Evolutionary conservation across 2,113 vertebrate species (phyloP), one percentile per base, ranked within the genome.

Genomic region (Fulica atra): DNA sequence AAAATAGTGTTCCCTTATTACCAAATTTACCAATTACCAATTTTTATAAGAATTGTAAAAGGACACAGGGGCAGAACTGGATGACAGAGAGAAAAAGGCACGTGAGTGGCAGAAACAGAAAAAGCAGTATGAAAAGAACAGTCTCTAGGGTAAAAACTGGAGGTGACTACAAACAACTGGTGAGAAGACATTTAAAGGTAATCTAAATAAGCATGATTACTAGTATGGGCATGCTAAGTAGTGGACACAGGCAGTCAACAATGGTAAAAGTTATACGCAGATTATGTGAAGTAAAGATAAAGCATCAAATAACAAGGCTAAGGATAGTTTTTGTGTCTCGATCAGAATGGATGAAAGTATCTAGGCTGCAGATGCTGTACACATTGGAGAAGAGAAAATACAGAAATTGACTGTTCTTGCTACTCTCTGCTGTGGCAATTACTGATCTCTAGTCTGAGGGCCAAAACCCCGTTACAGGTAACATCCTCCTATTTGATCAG

Each of bases 341-440:
- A 81, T 24, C 42, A 70, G 31, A 81, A 17, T 17, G 60, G 33
- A 25, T 50, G 40, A 60, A 31, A 59, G 63, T 35, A 35, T 33
- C 44, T 57, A 50, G 57, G 20, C 40, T 89, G 40, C 13, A 71
- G 15, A 18, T 44, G 33, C 35, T 57, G 28, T 46, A 25, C 17
- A 6, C 4, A 1, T 3, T 33, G 40, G 53, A 68, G 57, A 80
- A 69, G 36, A 64, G 13, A 48, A 76, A 78, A 51, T 13, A 51
- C 9, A 44, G 46, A 66, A 44, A 50, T 2, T 15, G n/a, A 5
- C 23, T 64, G 20, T 85, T 70, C 7, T 46, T 20, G 28, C 46
- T 13, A 21, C 1, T 1, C 21, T 51, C 29, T 28, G 10, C 18
- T 24, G 31, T 18, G 46, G 35, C 0, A 1, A 21, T 36, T 23